Evolutionary conservation across 2,797 vertebrate species (phyloP).

Genomic region (Adrianichthys oophorus): DNA sequence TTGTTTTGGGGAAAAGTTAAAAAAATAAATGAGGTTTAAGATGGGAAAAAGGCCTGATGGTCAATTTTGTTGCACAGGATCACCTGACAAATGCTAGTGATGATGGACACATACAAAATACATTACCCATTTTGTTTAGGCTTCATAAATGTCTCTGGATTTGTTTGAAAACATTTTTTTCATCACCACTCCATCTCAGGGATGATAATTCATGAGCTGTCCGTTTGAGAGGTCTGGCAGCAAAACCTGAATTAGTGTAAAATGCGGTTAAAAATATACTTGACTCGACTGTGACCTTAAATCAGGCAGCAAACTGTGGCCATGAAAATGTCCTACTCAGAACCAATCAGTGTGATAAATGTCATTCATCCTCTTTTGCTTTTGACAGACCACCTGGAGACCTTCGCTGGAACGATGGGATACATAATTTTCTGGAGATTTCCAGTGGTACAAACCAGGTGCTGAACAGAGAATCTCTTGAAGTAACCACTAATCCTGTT

Average conservation of each 20-base stretch:
- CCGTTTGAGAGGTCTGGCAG: neutral
- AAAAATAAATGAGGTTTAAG: constrained; percentile 12
- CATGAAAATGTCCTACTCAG: constrained; percentile 18
- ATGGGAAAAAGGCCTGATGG: constrained; percentile 2
- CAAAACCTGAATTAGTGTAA: constrained; percentile 1
- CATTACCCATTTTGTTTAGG: constrained; percentile 12
- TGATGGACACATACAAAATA: constrained; percentile 18
- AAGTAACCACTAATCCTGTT: neutral
- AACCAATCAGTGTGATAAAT: constrained; percentile 19
- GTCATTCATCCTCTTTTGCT: constrained; percentile 2
- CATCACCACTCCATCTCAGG: constrained; percentile 1
- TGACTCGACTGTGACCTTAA: constrained; percentile 11
- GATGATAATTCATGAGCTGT: constrained; percentile 8
- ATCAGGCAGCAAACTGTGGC: neutral
- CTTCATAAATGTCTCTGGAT: constrained; percentile 7
- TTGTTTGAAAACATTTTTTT: constrained; percentile 8
- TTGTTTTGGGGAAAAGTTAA: too few relatives aligned
- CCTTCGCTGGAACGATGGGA: neutral
- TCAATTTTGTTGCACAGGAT: constrained; percentile 13
- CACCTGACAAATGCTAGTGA: constrained; percentile 3
- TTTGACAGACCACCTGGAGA: constrained; percentile 8
- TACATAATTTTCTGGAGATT: constrained; percentile 4
- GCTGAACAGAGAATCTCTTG: neutral
- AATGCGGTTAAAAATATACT: constrained; percentile 7
- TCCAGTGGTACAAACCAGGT: constrained; percentile 5